Evolutionary conservation across 2,888 invertebrate genomes (phyloP).

Genomic region (Macropis europaea): DNA sequence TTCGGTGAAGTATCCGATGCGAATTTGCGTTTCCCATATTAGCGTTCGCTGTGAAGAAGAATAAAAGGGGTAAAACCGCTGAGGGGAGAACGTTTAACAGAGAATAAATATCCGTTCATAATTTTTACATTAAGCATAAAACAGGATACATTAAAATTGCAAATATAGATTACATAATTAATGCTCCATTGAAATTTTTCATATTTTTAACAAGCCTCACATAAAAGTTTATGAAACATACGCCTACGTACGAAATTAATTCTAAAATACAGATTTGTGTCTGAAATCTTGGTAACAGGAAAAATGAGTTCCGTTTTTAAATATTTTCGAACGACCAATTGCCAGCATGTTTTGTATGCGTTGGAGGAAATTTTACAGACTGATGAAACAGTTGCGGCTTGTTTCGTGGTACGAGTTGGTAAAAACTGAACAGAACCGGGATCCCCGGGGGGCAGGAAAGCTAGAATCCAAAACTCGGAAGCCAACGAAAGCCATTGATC

Average conservation of each 20-base stretch:
- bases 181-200: too few relatives aligned
- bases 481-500: conserved; percentile 72
- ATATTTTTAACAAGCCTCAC: too few relatives aligned
- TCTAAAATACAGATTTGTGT: too few relatives aligned
- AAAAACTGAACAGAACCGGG: conserved; percentile 30
- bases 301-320: too few relatives aligned
- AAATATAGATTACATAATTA: too few relatives aligned
- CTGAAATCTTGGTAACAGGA: too few relatives aligned
- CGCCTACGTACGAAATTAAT: too few relatives aligned
- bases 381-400: conserved; percentile 21
- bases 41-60: conserved; percentile 18
- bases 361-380: conserved; percentile 1
- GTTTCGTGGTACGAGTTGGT: conserved; percentile 17
- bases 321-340: background rate
- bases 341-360: background rate
- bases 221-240: too few relatives aligned
- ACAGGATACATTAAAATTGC: too few relatives aligned
- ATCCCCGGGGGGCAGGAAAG: conserved; percentile 41
- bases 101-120: background rate
- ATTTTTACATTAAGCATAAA: too few relatives aligned
- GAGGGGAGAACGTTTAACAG: background rate
- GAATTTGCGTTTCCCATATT: conserved; percentile 61
- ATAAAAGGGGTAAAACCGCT: background rate
- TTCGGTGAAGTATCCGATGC: conserved; percentile 57
- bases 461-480: conserved; percentile 58